Evolutionary conservation across 2,888 invertebrate species (phyloP), one percentile per base, ranked within the genome.

Genomic region (Cyaniris semiargus): DNA sequence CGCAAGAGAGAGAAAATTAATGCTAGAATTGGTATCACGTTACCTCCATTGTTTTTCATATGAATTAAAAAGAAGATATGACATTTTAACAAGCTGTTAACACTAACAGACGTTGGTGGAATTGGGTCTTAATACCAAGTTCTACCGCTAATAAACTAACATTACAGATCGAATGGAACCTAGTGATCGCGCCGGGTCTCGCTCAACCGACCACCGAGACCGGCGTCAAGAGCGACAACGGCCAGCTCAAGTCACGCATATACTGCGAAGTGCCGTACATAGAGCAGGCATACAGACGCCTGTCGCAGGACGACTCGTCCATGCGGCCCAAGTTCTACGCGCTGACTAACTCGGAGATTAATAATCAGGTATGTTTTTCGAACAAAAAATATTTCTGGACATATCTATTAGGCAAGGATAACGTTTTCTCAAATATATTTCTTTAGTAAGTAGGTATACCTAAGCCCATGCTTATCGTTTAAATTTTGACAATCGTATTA

Each of bases 251-350:
- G 77, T 83, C 94, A 0, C 92, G 94, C 75, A 92, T 94, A 72
- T 94, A 92, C 81, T 94, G 93, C 82, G 89, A 92, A 77, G 94
- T 94, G 79, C 93, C 93, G 0, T 85, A 86, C 82, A 91, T 94
- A 15, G 94, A 94, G 79, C 87, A 88, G 78, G 91, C 92, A 1
- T 94, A 94, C 81, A 83, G 93, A 10, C 83, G 89, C 0, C 84
- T 91, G 53, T 88, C 92, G 18, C 92, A 91, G 77, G 95, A 95
- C 76, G 96, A 96, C 80, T 95, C 95, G 70, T 96, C 96, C 0
- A 97, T 98, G 95, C 96, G 97, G 80, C 98, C 99, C 0, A 96
- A 97, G 84, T 99, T 99, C 91, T 99, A 99, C 88, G 97, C 98
- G 31, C 93, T 99, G 38, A 97, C 98, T 15, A 96, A 96, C 77